phyloP scores from a whole-genome alignment of 1,140 invertebrate species.

The Callitettix versicolor region DNA sequence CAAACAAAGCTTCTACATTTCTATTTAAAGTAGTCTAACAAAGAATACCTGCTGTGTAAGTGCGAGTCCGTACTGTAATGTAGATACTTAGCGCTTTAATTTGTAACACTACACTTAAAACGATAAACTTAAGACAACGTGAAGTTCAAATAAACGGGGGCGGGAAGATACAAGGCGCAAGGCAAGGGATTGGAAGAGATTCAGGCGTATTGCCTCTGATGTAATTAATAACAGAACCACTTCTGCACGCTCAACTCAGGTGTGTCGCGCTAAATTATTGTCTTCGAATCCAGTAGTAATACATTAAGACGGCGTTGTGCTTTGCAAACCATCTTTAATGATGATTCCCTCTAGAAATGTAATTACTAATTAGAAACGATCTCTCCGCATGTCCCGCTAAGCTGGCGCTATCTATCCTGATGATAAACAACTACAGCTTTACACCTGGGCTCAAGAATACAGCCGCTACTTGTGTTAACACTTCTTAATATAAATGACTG shows the following conservation, averaged over 20 bases:
- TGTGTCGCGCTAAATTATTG: constrained; percentile 6
- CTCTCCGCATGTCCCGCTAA: background rate
- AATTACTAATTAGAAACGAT: constrained; percentile 13
- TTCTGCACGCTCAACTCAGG: background rate
- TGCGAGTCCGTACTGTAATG: no score
- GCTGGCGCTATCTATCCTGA: background rate
- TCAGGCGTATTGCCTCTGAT: constrained; percentile 2
- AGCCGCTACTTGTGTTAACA: background rate
- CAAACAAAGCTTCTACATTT: no score
- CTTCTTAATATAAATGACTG: constrained; percentile 7
- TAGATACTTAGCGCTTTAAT: no score
- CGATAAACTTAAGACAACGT: no score
- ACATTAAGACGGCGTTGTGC: background rate
- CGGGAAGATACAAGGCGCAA: no score
- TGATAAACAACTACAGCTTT: constrained; percentile 4
- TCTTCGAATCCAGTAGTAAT: constrained; percentile 6
- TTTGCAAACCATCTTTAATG: constrained; percentile 11
- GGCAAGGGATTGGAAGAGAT: background rate
- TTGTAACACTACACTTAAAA: no score
- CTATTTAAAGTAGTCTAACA: no score
- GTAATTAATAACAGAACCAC: constrained; percentile 8
- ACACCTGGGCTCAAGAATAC: no score
- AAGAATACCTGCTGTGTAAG: no score
- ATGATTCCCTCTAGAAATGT: constrained; percentile 8
- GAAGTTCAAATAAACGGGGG: no score